Conservation (phyloP, 2,888 invertebrate genomes). For the Zootermopsis nevadensis region DNA sequence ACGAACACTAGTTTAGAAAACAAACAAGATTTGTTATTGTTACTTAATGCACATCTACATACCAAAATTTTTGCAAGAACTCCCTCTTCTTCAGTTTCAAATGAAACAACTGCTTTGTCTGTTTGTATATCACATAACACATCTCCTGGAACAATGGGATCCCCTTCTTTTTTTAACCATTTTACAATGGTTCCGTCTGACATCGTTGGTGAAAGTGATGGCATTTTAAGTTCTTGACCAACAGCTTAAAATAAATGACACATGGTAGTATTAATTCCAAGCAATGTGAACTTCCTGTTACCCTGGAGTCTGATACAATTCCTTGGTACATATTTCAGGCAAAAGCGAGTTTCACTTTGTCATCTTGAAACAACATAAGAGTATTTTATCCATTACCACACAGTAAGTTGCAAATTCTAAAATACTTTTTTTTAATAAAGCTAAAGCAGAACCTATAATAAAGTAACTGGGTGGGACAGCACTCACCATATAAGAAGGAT, state of each 20-base stretch:
- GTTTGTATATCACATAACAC: constrained; percentile 74
- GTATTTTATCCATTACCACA: neutral
- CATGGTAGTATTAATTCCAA: too few relatives aligned
- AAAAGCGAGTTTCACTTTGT: too few relatives aligned
- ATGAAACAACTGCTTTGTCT: constrained; percentile 72
- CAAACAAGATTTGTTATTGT: too few relatives aligned
- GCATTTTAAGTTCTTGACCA: constrained; percentile 66
- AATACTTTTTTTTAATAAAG: neutral
- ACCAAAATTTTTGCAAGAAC: constrained; percentile 72
- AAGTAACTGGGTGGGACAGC: neutral
- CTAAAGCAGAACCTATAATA: neutral
- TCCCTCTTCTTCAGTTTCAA: constrained; percentile 72
- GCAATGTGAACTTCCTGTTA: too few relatives aligned
- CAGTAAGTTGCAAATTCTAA: neutral
- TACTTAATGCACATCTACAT: constrained; percentile 53
- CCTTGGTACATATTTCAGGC: too few relatives aligned
- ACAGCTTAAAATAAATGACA: constrained; percentile 57
- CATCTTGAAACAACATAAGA: neutral
- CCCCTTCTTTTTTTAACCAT: constrained; percentile 71
- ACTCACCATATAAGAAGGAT: constrained; percentile 47
- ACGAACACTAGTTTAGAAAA: too few relatives aligned
- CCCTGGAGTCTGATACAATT: too few relatives aligned
- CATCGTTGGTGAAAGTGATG: constrained; percentile 74
- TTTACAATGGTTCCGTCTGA: constrained; percentile 70
- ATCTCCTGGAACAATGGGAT: constrained; percentile 68